Conservation (phyloP, 2,888 invertebrate genomes). For the Nephrotoma appendiculata region DNA sequence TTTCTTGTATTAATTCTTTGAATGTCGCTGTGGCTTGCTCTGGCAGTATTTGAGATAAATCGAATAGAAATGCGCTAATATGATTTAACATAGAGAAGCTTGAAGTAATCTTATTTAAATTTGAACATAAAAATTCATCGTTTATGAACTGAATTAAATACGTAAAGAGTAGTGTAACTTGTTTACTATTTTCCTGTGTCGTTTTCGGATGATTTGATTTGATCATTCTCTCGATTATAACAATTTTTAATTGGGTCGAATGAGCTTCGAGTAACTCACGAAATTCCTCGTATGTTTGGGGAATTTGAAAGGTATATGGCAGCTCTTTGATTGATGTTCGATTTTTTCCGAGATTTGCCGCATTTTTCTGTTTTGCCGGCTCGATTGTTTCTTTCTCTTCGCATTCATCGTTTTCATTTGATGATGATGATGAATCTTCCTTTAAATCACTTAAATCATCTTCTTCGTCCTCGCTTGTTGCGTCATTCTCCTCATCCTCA, state of each 20-base stretch:
- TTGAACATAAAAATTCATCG: slow-evolving; percentile 40
- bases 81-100: slow-evolving; percentile 45
- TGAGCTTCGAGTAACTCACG: slow-evolving; percentile 44
- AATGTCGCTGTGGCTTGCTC: slow-evolving; percentile 50
- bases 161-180: slow-evolving; percentile 56
- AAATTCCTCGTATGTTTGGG: slow-evolving; percentile 47
- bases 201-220: slow-evolving; percentile 79
- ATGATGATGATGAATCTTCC: slow-evolving; percentile 22
- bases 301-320: slow-evolving; percentile 42
- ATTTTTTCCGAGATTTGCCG: neutral
- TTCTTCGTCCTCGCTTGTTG: slow-evolving; percentile 20
- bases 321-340: slow-evolving; percentile 37
- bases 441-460: slow-evolving; percentile 30
- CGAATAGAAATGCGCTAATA: slow-evolving; percentile 44
- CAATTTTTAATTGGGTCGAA: slow-evolving; percentile 46
- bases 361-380: neutral
- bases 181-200: slow-evolving; percentile 61
- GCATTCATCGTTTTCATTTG: slow-evolving; percentile 25
- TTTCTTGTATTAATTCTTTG: slow-evolving; percentile 55
- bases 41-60: slow-evolving; percentile 56
- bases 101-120: slow-evolving; percentile 31
- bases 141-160: slow-evolving; percentile 65
- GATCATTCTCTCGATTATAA: slow-evolving; percentile 65
- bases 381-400: slow-evolving; percentile 14
- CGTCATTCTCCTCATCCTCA: slow-evolving; percentile 18